Evolutionary conservation across 1,140 invertebrate genomes (phyloP).

Genomic region (Nasonia longicornis): DNA sequence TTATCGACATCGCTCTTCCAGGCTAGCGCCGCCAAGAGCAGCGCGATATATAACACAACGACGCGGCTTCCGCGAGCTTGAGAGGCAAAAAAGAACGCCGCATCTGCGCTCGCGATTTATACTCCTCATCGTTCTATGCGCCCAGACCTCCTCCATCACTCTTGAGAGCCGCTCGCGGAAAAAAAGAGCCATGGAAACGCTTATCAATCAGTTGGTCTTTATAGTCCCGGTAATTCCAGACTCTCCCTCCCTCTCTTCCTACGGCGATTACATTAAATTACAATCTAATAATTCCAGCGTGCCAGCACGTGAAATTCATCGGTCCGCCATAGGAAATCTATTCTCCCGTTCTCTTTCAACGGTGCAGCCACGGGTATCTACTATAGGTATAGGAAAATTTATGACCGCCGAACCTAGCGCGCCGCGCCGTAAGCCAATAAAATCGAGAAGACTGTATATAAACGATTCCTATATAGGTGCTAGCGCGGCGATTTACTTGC

Average conservation of each 20-base stretch:
- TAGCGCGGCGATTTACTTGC: not conserved
- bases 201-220: slow-evolving; percentile 43
- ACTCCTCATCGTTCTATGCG: slow-evolving; percentile 26
- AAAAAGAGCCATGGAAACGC: slow-evolving; percentile 13
- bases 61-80: not conserved
- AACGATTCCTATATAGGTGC: not conserved
- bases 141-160: slow-evolving; percentile 2
- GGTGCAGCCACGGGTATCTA: not conserved
- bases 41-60: not conserved
- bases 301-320: slow-evolving; percentile 43
- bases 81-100: slow-evolving; percentile 8
- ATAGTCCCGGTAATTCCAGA: slow-evolving; percentile 31
- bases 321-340: slow-evolving; percentile 34
- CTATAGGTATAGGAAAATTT: slow-evolving; percentile 29
- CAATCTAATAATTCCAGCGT: slow-evolving; percentile 46
- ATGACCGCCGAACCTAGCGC: slow-evolving; percentile 4
- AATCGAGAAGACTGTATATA: slow-evolving; percentile 8
- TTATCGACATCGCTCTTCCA: slow-evolving; percentile 23
- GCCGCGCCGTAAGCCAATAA: slow-evolving; percentile 31
- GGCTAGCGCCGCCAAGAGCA: not conserved
- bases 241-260: not conserved
- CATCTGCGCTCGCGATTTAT: slow-evolving; percentile 30
- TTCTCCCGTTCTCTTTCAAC: not conserved
- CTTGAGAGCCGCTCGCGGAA: not conserved
- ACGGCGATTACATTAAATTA: slow-evolving; percentile 43